phyloP scores from a whole-genome alignment of 1,140 invertebrate species.

The Propsilocerus akamusi region DNA sequence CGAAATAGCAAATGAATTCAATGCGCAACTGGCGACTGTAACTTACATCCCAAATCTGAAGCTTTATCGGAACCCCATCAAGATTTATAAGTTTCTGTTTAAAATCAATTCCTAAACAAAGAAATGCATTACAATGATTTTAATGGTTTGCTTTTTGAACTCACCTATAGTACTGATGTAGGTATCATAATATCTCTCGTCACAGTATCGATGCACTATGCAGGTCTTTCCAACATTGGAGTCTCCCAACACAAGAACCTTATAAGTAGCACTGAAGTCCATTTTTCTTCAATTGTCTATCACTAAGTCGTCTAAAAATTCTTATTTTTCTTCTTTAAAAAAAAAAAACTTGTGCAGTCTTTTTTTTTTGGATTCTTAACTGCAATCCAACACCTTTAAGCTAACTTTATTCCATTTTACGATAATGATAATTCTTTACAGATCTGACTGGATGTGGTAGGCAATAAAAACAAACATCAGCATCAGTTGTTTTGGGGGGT shows the following conservation, averaged over 20 bases:
- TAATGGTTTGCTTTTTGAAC: constrained; percentile 14
- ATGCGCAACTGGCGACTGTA: no score
- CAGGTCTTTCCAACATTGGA: constrained; percentile 86
- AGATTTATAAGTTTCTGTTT: constrained; percentile 80
- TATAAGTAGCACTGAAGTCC: constrained; percentile 67
- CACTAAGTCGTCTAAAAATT: neutral
- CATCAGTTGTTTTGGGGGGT: neutral
- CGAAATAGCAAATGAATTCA: constrained; percentile 5
- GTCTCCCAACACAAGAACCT: constrained; percentile 73
- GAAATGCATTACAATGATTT: neutral
- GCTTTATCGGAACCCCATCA: constrained; percentile 65
- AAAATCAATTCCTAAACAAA: constrained; percentile 62
- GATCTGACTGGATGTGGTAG: neutral
- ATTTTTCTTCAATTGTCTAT: constrained; percentile 13
- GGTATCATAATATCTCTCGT: constrained; percentile 76
- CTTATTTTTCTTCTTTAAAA: neutral
- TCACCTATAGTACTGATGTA: constrained; percentile 85
- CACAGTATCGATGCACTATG: constrained; percentile 76
- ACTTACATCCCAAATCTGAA: constrained; percentile 63
- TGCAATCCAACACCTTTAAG: neutral
- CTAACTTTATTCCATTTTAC: neutral
- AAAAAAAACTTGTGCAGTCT: neutral
- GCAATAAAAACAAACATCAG: neutral
- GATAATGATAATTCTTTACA: neutral
- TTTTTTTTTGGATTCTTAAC: neutral